phyloP scores from a whole-genome alignment of 2,113 vertebrate genomes.

The Ictalurus furcatus region DNA sequence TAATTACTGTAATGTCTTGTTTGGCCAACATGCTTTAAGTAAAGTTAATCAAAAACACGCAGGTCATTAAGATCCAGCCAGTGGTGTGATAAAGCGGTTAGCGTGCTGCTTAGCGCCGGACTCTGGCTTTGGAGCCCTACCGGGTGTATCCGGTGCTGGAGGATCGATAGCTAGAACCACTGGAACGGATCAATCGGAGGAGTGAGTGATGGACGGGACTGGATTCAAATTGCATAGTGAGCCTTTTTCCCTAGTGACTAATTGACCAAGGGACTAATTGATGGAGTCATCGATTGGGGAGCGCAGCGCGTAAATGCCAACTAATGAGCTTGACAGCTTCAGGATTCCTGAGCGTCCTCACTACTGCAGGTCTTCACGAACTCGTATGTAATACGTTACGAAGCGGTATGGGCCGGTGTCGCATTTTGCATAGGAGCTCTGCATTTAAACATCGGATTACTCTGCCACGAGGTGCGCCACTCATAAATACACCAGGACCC shows the following conservation, averaged over 20 bases:
- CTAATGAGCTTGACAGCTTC: constrained; percentile 45
- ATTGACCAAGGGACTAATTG: constrained; percentile 57
- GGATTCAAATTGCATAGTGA: constrained; percentile 37
- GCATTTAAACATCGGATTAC: too few relatives aligned
- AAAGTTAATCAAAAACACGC: background rate
- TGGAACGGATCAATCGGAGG: constrained; percentile 29
- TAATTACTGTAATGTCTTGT: background rate
- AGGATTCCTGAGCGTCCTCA: constrained; percentile 7
- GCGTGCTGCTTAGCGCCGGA: background rate
- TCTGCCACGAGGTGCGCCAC: background rate
- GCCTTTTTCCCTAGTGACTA: constrained; percentile 43
- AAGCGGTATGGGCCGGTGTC: background rate
- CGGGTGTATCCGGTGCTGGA: background rate
- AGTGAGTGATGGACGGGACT: constrained; percentile 38
- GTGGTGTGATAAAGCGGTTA: background rate
- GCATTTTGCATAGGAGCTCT: background rate
- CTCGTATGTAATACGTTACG: background rate
- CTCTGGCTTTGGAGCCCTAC: background rate
- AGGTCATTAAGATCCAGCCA: background rate
- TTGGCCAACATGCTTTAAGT: background rate
- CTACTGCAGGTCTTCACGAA: too few relatives aligned
- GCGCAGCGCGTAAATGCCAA: constrained; percentile 47
- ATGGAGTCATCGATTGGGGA: constrained; percentile 51
- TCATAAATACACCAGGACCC: background rate
- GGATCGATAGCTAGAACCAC: constrained; percentile 17